These are phyloP conservation scores for Buphagus erythrorhynchus DNA, from an alignment of 2,797 vertebrate genomes.

Conservation along the genomic window DNA sequence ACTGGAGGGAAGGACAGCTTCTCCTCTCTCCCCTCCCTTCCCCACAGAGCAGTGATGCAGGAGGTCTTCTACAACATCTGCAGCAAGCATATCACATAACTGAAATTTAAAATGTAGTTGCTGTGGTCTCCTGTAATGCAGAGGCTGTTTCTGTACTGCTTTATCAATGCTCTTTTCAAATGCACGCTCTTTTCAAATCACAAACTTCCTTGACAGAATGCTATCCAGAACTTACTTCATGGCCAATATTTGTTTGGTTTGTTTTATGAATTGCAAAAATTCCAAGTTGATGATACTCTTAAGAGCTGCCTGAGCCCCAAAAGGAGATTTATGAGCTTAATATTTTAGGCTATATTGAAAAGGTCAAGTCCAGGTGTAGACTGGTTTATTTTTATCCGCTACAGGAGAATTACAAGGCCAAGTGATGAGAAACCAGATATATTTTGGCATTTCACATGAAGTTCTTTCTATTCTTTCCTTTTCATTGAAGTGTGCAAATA, in stretches of 20 bases:
- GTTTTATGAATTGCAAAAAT: not conserved
- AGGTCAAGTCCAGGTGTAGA: not conserved
- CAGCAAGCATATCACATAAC: not conserved
- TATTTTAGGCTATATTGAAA: not conserved
- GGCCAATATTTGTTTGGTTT: not conserved
- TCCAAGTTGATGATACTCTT: not conserved
- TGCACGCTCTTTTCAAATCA: not conserved
- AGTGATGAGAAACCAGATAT: not conserved
- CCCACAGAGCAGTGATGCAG: not conserved
- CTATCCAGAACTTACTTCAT: not conserved
- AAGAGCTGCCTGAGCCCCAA: not conserved
- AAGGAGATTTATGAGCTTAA: not conserved
- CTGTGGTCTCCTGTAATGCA: not conserved
- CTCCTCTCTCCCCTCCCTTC: not conserved
- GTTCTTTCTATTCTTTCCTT: conserved; percentile 13
- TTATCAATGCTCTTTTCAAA: not conserved
- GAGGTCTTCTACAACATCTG: not conserved
- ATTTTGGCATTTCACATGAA: not conserved
- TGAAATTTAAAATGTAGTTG: not conserved
- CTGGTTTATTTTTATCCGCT: not conserved
- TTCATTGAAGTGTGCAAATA: not conserved
- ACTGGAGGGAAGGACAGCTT: not conserved
- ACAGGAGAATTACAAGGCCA: not conserved
- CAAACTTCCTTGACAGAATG: not conserved
- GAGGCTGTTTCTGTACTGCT: not conserved